Base-by-base conservation (phyloP, 2,888 invertebrate species). In the Yponomeuta plumbellus region DNA sequence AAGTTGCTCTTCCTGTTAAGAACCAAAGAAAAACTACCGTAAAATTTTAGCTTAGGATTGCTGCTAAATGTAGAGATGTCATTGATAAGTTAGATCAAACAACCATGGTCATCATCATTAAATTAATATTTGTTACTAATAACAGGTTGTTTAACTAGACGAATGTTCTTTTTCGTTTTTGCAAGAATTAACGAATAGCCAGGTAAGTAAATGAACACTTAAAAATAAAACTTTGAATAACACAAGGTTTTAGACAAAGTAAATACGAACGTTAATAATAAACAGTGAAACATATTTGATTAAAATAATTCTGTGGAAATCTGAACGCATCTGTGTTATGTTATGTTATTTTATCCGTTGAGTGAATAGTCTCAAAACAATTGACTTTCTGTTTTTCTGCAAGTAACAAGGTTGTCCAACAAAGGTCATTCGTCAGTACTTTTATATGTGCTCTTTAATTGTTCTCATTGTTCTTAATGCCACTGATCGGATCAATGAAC, bases 361-460 rank as follows among this genome's bases (percentile, higher is more conserved):
- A 63, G 68, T 67, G 71, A 69, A 73, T 74, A 72, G 69, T 74
- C 71, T 73, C 70, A 68, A 66, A 70, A 72, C 69, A 69, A 73
- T 73, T 71, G 72, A 75, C 76, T 76, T 34, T 76, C 74, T 71
- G 59, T 22, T 68, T 74, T 70, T 73, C 68, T 71, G 68, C 66
- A 76, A 78, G 77, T 77, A 72, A 77, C 78, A 80, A 81, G 80
- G 78, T 71, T 73, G 63, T 58, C 65, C 68, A 66, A 67, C 69
- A 75, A 75, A 77, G 79, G 76, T 78, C 72, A 76, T 65, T 71
- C 73, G 74, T 73, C 75, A 69, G 71, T 68, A 61, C 68, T 70
- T 68, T 52, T 66, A 69, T 20, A 63, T 44, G 13, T 44, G 63
- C 39, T 63, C 20, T 44, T 40, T 63, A 44, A 63, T 63, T 57